Evolutionary conservation across 2,113 vertebrate genomes (phyloP), one percentile per base, ranked within the genome.

Genomic region (Globicephala melas): DNA sequence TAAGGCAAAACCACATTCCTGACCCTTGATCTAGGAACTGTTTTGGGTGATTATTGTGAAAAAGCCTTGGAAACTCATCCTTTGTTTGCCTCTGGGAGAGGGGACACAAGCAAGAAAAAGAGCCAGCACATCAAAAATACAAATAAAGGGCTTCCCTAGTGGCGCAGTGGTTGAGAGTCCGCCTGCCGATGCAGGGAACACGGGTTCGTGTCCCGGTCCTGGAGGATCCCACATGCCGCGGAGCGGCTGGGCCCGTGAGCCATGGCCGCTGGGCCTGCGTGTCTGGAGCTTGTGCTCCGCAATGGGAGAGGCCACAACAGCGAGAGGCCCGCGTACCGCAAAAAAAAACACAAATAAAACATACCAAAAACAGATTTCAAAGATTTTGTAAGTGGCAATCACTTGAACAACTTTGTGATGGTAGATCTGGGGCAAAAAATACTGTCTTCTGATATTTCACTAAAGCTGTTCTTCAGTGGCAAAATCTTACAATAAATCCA

Each of bases 291-390:
- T 41, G 41, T 41, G 41, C 41, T 41, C 41, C 7, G 6, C 41
- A 41, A 1, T 41, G 41, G 41, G 41, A 41, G 41, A 41, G 41
- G 41, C 41, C 41, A 41, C 41, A 41, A 41, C 41, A 41, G 41
- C 1, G 41, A 41, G 41, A 41, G 41, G 41, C 41, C 41, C 41
- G 1, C 41, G 6, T 41, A 41, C 41, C 41, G 1, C 41, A 41
- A 41, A 41, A 41, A 70, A 38, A 96, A 89, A 88, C 18, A 85
- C 31, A 96, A 86, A 92, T 79, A 87, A 63, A 93, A 77, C 50
- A 21, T 53, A 38, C 8, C 21, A 2, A 91, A 58, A 36, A 70
- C 17, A 4, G 76, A 7, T 36, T 18, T 38, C 38, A 81, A 85
- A 90, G 62, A 47, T 93, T 97, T 93, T 91, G 0, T 44, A 86